phyloP scores from a whole-genome alignment of 2,113 vertebrate genomes.

The Psephotus haematonotus region DNA sequence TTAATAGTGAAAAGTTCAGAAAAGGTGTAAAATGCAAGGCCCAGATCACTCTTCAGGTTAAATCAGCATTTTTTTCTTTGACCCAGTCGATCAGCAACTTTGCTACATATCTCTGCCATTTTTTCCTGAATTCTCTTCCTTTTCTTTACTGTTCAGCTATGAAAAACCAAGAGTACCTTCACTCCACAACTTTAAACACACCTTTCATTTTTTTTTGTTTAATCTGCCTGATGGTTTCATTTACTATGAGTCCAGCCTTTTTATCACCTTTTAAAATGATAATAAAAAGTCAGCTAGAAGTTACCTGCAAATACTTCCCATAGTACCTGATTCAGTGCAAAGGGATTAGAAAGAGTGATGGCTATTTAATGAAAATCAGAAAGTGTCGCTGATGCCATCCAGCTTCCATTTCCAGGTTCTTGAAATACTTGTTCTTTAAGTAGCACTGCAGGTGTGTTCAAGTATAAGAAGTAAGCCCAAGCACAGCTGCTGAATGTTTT shows the following conservation, averaged over 20 bases:
- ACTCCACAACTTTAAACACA: neutral
- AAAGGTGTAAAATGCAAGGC: neutral
- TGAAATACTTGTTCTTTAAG: neutral
- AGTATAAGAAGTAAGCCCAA: neutral
- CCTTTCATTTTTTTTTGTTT: neutral
- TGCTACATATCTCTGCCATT: neutral
- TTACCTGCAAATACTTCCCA: neutral
- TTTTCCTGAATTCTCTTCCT: neutral
- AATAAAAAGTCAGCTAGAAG: neutral
- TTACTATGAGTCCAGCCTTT: neutral
- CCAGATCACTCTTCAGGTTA: neutral
- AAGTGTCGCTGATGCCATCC: neutral
- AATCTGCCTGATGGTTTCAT: neutral
- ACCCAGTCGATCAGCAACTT: neutral
- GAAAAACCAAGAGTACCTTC: neutral
- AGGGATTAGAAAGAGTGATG: neutral
- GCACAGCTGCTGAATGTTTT: neutral
- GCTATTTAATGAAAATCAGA: neutral
- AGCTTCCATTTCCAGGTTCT: neutral
- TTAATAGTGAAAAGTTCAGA: neutral
- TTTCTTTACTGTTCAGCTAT: neutral
- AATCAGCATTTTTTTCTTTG: neutral
- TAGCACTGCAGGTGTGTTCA: neutral
- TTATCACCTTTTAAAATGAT: neutral
- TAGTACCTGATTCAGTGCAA: neutral